A percentile compares a stretch with the other conserved stretches of the same genome.
phyloP scores from a whole-genome alignment of 1,140 invertebrate species.

The Drosophila tristis region DNA sequence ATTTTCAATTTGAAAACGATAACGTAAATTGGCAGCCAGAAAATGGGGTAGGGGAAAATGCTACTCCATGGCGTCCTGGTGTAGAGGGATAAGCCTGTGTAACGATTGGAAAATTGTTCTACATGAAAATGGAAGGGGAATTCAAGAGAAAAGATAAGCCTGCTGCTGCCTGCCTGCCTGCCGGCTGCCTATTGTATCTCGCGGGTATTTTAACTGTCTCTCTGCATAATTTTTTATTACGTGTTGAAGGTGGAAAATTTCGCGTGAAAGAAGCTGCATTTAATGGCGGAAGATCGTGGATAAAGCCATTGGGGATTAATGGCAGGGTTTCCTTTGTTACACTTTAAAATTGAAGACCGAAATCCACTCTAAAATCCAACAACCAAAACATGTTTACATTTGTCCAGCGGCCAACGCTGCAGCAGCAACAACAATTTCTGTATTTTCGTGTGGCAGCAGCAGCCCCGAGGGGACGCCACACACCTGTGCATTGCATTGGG shows the following conservation, averaged over 20 bases:
- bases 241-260: constrained; percentile 17
- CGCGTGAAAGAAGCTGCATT: not conserved
- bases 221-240: constrained; percentile 51
- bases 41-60: not conserved
- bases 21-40: constrained; percentile 70
- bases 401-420: constrained; percentile 33
- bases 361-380: constrained; percentile 44
- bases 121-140: constrained; percentile 12
- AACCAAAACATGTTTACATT: constrained; percentile 57
- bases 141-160: constrained; percentile 15
- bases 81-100: constrained; percentile 26
- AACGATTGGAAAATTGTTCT: constrained; percentile 54
- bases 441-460: not conserved
- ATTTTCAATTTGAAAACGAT: constrained; percentile 82
- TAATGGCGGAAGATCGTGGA: constrained; percentile 26
- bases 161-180: constrained; percentile 1
- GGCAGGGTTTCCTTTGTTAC: not conserved
- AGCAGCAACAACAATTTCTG: constrained; percentile 38
- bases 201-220: constrained; percentile 52
- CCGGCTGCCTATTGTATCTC: constrained; percentile 44
- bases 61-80: not conserved
- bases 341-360: constrained; percentile 8
- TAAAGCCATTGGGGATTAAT: constrained; percentile 27
- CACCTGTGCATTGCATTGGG: constrained; percentile 8
- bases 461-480: not conserved